These are phyloP conservation scores for Crotalus adamanteus DNA, from an alignment of 2,797 vertebrate genomes.

Conservation along the genomic window DNA sequence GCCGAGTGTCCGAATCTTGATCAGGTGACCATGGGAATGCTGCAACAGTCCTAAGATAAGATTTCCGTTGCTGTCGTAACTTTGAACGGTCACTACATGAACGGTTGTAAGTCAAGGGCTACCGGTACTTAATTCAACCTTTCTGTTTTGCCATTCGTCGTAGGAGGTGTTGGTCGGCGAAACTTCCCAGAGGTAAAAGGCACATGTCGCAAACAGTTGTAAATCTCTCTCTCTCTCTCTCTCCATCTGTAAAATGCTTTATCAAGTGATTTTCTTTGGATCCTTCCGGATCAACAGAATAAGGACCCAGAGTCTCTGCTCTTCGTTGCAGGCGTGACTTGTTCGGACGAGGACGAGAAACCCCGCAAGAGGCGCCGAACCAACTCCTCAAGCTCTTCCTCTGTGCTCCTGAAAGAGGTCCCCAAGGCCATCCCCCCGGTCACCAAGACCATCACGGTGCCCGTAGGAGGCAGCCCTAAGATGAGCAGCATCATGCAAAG, in stretches of 20 bases:
- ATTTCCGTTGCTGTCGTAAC: too few relatives aligned
- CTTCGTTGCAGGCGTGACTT: constrained; percentile 87
- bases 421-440: constrained; percentile 83
- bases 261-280: not conserved
- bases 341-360: constrained; percentile 97
- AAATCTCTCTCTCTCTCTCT: too few relatives aligned
- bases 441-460: constrained; percentile 89
- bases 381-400: constrained; percentile 93
- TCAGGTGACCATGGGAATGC: too few relatives aligned
- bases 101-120: too few relatives aligned
- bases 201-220: too few relatives aligned
- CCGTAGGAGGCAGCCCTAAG: constrained; percentile 92
- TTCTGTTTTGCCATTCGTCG: too few relatives aligned
- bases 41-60: too few relatives aligned
- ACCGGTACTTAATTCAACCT: too few relatives aligned
- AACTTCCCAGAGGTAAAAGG: too few relatives aligned
- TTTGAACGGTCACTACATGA: too few relatives aligned
- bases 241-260: not conserved
- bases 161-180: too few relatives aligned
- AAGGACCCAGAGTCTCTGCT: not conserved
- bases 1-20: too few relatives aligned
- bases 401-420: constrained; percentile 92
- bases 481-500: constrained; percentile 99
- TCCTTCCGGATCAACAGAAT: not conserved
- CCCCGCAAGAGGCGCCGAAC: constrained; percentile 95